These are phyloP conservation scores for Nannobrachium achirus DNA, from an alignment of 2,113 vertebrate species.

Conservation along the genomic window DNA sequence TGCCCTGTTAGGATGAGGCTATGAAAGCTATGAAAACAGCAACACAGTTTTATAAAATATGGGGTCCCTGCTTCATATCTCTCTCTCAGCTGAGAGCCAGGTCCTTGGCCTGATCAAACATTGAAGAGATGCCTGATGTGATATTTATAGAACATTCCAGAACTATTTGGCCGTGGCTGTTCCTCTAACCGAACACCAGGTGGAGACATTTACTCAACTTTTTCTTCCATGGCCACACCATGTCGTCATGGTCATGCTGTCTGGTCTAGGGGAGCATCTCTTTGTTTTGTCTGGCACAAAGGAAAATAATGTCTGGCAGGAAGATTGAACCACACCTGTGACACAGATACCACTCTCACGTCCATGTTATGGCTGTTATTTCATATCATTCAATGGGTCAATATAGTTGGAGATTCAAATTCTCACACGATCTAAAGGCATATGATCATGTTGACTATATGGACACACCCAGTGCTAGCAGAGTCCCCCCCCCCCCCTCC, in stretches of 20 bases:
- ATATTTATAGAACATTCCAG: not conserved
- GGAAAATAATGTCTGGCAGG: slow-evolving; percentile 41
- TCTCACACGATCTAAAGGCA: not conserved
- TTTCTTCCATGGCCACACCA: slow-evolving; percentile 24
- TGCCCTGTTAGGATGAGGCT: too few species aligned
- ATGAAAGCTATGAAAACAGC: too few species aligned
- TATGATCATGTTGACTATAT: not conserved
- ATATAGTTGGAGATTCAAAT: not conserved
- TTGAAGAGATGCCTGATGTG: too few species aligned
- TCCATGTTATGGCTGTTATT: too few species aligned
- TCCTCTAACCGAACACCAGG: slow-evolving; percentile 54
- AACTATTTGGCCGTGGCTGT: slow-evolving; percentile 47
- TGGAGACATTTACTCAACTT: slow-evolving; percentile 64
- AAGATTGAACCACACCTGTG: not conserved
- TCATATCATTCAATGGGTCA: not conserved
- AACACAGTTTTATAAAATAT: too few species aligned
- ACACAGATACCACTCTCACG: not conserved
- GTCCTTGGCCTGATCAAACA: too few species aligned
- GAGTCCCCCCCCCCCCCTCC: too few species aligned
- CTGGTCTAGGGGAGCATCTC: slow-evolving; percentile 29
- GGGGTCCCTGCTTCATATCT: too few species aligned
- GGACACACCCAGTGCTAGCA: slow-evolving; percentile 57
- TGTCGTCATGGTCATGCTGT: slow-evolving; percentile 9
- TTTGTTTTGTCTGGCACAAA: slow-evolving; percentile 63
- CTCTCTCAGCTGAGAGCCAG: too few species aligned